A percentile compares a stretch with the other conserved stretches of the same genome.
Conservation (phyloP, 2,797 vertebrate species). For the Lepus townsendii region DNA sequence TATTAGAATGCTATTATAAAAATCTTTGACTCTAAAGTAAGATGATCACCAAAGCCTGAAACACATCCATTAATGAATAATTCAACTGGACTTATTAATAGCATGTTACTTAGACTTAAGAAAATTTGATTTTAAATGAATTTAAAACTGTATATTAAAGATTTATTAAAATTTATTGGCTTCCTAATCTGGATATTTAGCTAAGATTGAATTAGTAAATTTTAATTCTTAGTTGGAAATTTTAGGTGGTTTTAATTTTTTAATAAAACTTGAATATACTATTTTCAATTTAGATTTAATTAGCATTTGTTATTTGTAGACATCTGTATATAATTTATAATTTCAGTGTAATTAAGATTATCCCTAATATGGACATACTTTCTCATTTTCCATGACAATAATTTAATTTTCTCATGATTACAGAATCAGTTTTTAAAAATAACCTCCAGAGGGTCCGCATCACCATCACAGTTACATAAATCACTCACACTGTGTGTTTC, state of each 20-base stretch:
- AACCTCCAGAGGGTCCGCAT: neutral
- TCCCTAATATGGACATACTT: constrained; percentile 25
- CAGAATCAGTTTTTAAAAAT: constrained; percentile 20
- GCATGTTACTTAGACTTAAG: constrained; percentile 30
- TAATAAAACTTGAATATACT: constrained; percentile 46
- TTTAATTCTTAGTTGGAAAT: constrained; percentile 47
- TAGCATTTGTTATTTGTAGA: constrained; percentile 27
- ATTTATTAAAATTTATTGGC: constrained; percentile 50
- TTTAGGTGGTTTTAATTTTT: constrained; percentile 20
- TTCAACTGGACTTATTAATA: constrained; percentile 62
- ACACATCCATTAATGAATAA: constrained; percentile 59
- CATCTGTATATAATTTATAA: constrained; percentile 55
- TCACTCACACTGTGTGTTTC: neutral
- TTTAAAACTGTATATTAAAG: constrained; percentile 65
- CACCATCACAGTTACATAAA: neutral
- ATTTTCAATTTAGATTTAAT: constrained; percentile 61
- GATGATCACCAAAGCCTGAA: constrained; percentile 31
- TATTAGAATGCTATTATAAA: neutral
- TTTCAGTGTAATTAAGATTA: constrained; percentile 49
- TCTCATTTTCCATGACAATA: constrained; percentile 29
- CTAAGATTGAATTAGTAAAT: constrained; percentile 57
- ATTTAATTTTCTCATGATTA: constrained; percentile 51
- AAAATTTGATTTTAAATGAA: constrained; percentile 35
- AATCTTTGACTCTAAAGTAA: constrained; percentile 54
- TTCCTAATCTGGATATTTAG: constrained; percentile 51